Evolutionary conservation across 2,113 vertebrate species (phyloP).

Genomic region (Morone chrysops): DNA sequence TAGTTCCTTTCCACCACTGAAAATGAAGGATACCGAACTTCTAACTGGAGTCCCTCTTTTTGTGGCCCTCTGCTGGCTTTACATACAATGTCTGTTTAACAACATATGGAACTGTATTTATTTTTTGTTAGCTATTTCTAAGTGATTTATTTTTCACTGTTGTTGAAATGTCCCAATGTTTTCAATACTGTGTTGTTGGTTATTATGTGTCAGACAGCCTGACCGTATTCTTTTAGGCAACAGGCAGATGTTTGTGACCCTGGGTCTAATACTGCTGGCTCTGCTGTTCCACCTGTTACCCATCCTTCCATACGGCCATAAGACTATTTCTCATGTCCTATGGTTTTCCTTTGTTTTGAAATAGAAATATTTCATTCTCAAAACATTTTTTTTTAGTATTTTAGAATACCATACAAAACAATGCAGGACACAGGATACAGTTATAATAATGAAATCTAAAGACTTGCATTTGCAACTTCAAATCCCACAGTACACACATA

Average conservation of each 20-base stretch:
- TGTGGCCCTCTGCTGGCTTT: too few relatives aligned
- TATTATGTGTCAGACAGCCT: slow-evolving; percentile 10
- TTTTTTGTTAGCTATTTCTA: too few relatives aligned
- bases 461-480: not conserved
- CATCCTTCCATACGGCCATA: not conserved
- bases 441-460: not conserved
- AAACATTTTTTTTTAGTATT: not conserved
- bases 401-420: not conserved
- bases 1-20: too few relatives aligned
- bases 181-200: not conserved
- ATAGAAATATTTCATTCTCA: not conserved
- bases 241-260: not conserved
- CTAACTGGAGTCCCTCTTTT: too few relatives aligned
- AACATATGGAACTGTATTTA: too few relatives aligned
- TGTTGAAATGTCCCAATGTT: too few relatives aligned
- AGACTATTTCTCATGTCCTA: not conserved
- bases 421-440: not conserved
- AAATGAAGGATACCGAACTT: too few relatives aligned
- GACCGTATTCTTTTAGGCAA: slow-evolving; percentile 16
- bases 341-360: not conserved
- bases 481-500: not conserved
- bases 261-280: not conserved
- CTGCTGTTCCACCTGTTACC: not conserved
- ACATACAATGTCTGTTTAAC: too few relatives aligned
- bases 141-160: too few relatives aligned